Evolutionary conservation across 2,888 invertebrate genomes (phyloP), one percentile per base, ranked within the genome.

Genomic region (Azorinus chamasolen): DNA sequence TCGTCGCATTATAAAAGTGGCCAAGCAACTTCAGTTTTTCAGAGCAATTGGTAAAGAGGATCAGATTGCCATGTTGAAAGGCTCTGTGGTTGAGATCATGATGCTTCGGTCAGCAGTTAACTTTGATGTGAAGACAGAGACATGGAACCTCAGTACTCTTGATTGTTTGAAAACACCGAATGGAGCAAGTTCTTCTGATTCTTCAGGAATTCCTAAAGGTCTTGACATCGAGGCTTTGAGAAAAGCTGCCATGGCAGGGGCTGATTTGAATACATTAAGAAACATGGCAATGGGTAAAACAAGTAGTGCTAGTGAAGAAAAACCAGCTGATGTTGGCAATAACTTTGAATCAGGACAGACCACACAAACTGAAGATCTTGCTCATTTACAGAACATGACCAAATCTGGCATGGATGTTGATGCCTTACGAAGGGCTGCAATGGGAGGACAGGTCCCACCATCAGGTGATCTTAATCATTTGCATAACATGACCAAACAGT

Each of bases 1-100:
- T 12, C 75, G 89, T 8, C 93, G 96, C 58, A 95, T 95, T 0
- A 96, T 96, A 12, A 96, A 96, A 91, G 95, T 96, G 76, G 96
- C 96, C 6, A 96, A 96, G 88, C 95, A 95, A 86, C 93, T 96
- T 55, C 94, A 89, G 89, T 96, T 96, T 0, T 99, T 99, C 93
- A 96, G 97, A 92, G 96, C 96, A 90, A 96, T 98, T 95, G 97
- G 97, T 90, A 97, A 98, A 89, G 97, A 97, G 87, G 99, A 99
- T 93, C 98, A 98, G 94, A 95, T 97, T 64, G 95, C 96, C 10
- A 93, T 97, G 22, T 93, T 89, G 63, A 87, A 89, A 76, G 88
- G 91, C 8, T 87, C 90, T 12, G 91, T 92, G 16, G 88, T 91
- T 8, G 92, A 91, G 71, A 89, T 91, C 48, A 87, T 91, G 86